These are phyloP conservation scores for Montipora capricornis DNA, from an alignment of 64 coral and sea anemone genomes.

Conservation along the genomic window DNA sequence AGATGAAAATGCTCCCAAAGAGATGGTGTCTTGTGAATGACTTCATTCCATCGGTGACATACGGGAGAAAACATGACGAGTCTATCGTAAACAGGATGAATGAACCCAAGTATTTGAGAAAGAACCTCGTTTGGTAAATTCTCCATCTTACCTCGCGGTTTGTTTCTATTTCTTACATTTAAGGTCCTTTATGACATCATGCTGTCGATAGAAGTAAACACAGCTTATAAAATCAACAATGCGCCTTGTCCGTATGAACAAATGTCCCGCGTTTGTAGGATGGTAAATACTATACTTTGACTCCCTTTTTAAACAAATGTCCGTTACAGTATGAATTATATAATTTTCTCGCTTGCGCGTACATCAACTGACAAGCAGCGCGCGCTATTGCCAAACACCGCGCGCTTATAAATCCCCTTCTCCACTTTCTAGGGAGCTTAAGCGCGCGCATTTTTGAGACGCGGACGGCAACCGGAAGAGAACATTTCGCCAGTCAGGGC, in stretches of 20 bases:
- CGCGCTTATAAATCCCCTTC: background rate
- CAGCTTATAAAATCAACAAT: background rate
- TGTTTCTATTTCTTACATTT: background rate
- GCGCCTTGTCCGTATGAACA: background rate
- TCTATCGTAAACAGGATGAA: conserved; percentile 34
- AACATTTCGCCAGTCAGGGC: too few relatives aligned
- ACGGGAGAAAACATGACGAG: conserved; percentile 5
- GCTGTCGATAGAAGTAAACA: background rate
- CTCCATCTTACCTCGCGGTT: background rate
- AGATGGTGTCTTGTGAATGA: conserved; percentile 11
- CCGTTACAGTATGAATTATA: background rate
- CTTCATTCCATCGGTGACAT: conserved; percentile 19
- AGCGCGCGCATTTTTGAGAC: too few relatives aligned
- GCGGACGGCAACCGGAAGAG: too few relatives aligned
- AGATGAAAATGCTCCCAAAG: conserved; percentile 50
- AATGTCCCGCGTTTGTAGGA: background rate
- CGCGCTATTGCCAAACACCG: background rate
- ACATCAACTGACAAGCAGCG: background rate
- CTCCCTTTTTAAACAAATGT: background rate
- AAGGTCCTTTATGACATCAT: background rate
- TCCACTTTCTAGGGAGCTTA: too few relatives aligned
- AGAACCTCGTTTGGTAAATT: conserved; percentile 6
- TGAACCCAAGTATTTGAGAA: conserved; percentile 3
- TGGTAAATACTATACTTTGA: background rate
- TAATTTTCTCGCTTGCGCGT: background rate